Evolutionary conservation across 2,888 invertebrate genomes (phyloP).

Genomic region (Isoperla grammatica): DNA sequence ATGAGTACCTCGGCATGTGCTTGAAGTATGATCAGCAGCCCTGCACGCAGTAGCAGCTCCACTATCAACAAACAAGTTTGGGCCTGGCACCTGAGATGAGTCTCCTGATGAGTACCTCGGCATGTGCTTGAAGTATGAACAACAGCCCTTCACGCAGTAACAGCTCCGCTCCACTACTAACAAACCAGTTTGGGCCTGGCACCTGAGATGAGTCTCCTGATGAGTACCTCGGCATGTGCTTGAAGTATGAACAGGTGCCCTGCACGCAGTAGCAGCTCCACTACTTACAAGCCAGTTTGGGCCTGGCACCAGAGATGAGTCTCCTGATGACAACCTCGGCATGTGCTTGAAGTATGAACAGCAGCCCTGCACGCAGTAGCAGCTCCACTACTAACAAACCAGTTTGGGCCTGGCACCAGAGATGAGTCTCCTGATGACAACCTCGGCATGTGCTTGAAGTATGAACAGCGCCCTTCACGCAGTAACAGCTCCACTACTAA

Average conservation of each 20-base stretch:
- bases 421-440: conserved; percentile 73
- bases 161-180: too few relatives aligned
- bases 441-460: conserved; percentile 71
- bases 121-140: conserved; percentile 68
- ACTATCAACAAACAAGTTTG: too few relatives aligned
- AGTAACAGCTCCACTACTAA: too few relatives aligned
- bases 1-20: too few relatives aligned
- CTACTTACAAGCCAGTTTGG: conserved; percentile 68
- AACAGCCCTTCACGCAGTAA: conserved; percentile 54
- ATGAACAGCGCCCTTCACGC: conserved; percentile 65
- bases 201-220: conserved; percentile 62
- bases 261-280: conserved; percentile 43
- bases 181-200: conserved; percentile 71
- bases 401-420: conserved; percentile 63
- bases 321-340: conserved; percentile 75
- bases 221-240: conserved; percentile 75
- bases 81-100: conserved; percentile 57
- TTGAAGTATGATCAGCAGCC: too few relatives aligned
- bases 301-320: conserved; percentile 56
- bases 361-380: conserved; percentile 51
- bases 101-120: conserved; percentile 77
- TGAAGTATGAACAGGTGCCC: conserved; percentile 64
- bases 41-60: too few relatives aligned
- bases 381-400: conserved; percentile 37
- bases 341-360: conserved; percentile 72